Conservation (phyloP, 2,888 invertebrate genomes). For the Hydroisotoma schaefferi region DNA sequence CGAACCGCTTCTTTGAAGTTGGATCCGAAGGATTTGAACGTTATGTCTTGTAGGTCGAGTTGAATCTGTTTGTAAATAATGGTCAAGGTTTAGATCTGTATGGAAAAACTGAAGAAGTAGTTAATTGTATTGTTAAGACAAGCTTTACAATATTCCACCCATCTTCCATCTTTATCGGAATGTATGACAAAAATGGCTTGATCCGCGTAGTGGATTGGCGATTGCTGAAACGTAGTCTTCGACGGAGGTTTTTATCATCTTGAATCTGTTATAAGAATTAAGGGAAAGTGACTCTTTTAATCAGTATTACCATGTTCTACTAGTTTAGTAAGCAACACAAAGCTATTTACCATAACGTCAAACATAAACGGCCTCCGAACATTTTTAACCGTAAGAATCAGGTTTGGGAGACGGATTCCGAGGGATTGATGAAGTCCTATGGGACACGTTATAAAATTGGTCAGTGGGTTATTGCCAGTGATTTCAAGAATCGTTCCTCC, state of each 20-base stretch:
- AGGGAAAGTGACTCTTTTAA: no score
- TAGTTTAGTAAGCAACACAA: no score
- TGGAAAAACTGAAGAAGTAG: not conserved
- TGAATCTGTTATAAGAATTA: no score
- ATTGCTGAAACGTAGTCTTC: constrained; percentile 30
- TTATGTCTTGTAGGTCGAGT: constrained; percentile 27
- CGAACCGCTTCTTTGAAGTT: constrained; percentile 25
- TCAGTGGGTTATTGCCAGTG: constrained; percentile 34
- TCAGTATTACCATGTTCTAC: no score
- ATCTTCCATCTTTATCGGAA: constrained; percentile 27
- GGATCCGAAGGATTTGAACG: constrained; percentile 14
- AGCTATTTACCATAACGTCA: constrained; percentile 25
- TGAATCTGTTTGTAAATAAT: constrained; percentile 6
- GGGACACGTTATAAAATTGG: constrained; percentile 44
- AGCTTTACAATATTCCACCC: constrained; percentile 32
- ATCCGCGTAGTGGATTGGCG: constrained; percentile 27
- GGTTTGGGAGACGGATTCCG: constrained; percentile 27
- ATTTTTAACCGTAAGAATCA: constrained; percentile 32
- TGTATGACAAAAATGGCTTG: constrained; percentile 23
- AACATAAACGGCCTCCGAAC: constrained; percentile 31
- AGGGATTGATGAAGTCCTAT: constrained; percentile 40
- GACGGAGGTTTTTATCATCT: constrained; percentile 26
- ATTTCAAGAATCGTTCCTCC: constrained; percentile 43
- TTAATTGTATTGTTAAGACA: not conserved
- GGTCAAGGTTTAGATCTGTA: not conserved